These are phyloP conservation scores for Chromis chromis DNA, from an alignment of 2,797 vertebrate species.

Conservation along the genomic window DNA sequence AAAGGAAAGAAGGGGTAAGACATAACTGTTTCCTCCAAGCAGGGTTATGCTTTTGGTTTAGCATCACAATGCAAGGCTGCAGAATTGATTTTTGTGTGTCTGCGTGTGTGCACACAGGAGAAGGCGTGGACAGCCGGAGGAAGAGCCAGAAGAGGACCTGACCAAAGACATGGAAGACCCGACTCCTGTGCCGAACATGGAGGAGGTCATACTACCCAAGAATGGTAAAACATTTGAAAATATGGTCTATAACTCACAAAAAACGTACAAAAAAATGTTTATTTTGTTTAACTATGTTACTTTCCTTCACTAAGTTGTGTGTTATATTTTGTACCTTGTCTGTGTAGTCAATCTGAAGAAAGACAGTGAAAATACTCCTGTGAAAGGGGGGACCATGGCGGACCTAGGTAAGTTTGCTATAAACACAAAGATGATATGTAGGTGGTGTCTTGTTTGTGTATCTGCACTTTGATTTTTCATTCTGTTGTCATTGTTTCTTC, in stretches of 20 bases:
- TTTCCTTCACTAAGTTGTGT: background rate
- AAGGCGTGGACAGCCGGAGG: slow-evolving; percentile 88
- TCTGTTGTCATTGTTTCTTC: slow-evolving; percentile 19
- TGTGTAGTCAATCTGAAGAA: slow-evolving; percentile 95
- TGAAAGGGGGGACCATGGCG: slow-evolving; percentile 96
- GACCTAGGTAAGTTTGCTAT: slow-evolving; percentile 88
- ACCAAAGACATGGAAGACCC: slow-evolving; percentile 99
- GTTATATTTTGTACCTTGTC: background rate
- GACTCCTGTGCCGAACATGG: slow-evolving; percentile 95
- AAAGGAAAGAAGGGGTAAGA: slow-evolving; percentile 94
- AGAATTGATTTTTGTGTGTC: background rate
- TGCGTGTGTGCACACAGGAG: slow-evolving; percentile 69
- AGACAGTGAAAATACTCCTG: slow-evolving; percentile 97
- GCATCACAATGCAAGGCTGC: background rate
- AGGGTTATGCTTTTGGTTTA: background rate
- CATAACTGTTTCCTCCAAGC: background rate
- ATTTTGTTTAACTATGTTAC: background rate
- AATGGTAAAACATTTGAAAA: slow-evolving; percentile 84
- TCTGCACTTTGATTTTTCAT: background rate
- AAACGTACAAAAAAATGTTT: background rate
- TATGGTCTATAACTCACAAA: background rate
- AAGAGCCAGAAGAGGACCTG: slow-evolving; percentile 94
- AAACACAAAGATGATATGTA: slow-evolving; percentile 8
- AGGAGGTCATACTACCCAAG: slow-evolving; percentile 96
- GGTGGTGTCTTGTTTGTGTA: background rate